Percentiles rank a stretch among this genome's conserved stretches.
These are phyloP conservation scores for Stegodyphus mimosarum DNA, from an alignment of 1,140 invertebrate genomes.

Conservation along the genomic window DNA sequence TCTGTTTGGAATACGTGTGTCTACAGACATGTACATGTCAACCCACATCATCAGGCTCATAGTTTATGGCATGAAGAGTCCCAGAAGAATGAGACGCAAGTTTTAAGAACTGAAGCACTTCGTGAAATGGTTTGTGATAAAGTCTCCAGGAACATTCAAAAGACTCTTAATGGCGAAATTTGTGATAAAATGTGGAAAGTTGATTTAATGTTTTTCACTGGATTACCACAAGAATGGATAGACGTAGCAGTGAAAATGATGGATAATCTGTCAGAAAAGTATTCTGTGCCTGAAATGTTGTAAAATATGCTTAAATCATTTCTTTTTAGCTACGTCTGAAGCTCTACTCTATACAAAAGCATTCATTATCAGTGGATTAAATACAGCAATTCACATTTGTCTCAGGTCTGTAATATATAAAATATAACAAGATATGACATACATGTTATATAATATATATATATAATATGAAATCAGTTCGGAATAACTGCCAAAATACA, in stretches of 20 bases:
- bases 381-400: too few species aligned
- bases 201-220: slow-evolving; percentile 14
- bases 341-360: too few species aligned
- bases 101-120: not conserved
- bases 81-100: not conserved
- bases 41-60: slow-evolving; percentile 47
- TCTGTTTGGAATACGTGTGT: slow-evolving; percentile 22
- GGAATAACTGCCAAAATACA: too few species aligned
- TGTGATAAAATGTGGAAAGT: slow-evolving; percentile 45
- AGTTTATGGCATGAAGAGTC: slow-evolving; percentile 12
- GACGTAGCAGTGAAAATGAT: not conserved
- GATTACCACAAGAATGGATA: slow-evolving; percentile 32
- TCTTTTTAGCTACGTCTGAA: too few species aligned
- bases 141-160: slow-evolving; percentile 40
- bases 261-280: too few species aligned
- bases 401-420: too few species aligned
- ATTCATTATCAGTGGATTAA: too few species aligned
- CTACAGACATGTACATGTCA: slow-evolving; percentile 27
- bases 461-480: too few species aligned
- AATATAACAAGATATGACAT: too few species aligned
- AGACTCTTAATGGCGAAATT: slow-evolving; percentile 15
- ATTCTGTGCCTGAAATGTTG: too few species aligned
- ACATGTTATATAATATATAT: too few species aligned
- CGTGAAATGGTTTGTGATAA: slow-evolving; percentile 51
- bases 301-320: too few species aligned